Percentiles rank a stretch among this genome's conserved stretches.
Conservation (phyloP, 23 tunicate species). For the Halocynthia roretzi region DNA sequence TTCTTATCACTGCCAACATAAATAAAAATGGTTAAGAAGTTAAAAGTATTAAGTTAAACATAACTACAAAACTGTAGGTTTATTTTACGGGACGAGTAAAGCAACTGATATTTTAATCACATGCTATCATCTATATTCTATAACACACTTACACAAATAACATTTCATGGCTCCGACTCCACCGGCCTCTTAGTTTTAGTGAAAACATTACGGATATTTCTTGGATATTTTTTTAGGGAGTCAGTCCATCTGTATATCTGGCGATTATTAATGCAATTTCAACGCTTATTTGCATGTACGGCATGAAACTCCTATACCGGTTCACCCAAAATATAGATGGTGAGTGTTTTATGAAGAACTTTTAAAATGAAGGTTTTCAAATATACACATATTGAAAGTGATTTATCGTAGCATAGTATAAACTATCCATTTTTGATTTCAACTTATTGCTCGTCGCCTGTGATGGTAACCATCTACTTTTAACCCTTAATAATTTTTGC, state of each 20-base stretch:
- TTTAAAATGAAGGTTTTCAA: not conserved
- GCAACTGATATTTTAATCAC: no score
- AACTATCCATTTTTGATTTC: not conserved
- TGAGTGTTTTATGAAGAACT: slow-evolving; percentile 2
- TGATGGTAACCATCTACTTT: not conserved
- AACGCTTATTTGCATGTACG: slow-evolving; percentile 76
- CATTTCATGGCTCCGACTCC: not conserved
- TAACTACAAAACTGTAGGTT: no score
- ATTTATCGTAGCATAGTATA: not conserved
- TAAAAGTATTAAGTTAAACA: no score
- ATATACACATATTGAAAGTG: not conserved
- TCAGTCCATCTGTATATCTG: slow-evolving; percentile 46
- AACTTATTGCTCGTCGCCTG: not conserved
- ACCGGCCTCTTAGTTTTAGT: slow-evolving; percentile 3
- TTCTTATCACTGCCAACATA: no score
- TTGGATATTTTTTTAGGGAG: slow-evolving; percentile 25
- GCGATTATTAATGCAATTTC: slow-evolving; percentile 52
- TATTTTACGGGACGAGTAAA: no score
- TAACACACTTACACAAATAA: no score
- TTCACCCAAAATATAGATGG: slow-evolving; percentile 59
- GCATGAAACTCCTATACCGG: slow-evolving; percentile 48
- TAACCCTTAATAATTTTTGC: not conserved
- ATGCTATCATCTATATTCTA: no score
- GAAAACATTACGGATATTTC: not conserved
- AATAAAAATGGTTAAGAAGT: no score